Percentiles rank a stretch among this genome's conserved stretches.
These are phyloP conservation scores for Apus apus DNA, from an alignment of 2,113 vertebrate genomes.

Conservation along the genomic window DNA sequence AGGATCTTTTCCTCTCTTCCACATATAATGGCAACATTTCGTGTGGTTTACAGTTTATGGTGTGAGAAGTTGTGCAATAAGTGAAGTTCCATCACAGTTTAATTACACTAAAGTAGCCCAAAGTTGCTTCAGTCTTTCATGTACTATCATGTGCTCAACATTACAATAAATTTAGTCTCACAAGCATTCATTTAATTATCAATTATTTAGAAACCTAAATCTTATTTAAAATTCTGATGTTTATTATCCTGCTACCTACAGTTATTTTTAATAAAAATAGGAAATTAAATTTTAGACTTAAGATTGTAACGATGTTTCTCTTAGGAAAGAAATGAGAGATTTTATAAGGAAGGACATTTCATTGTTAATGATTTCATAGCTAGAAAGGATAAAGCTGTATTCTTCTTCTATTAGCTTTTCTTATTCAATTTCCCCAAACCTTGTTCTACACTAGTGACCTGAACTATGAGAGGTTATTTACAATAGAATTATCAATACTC, in stretches of 20 bases:
- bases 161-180: slow-evolving; percentile 11
- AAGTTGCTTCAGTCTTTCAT: not conserved
- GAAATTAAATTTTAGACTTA: slow-evolving; percentile 75
- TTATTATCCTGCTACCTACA: slow-evolving; percentile 38
- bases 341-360: slow-evolving; percentile 84
- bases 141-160: not conserved
- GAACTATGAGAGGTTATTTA: slow-evolving; percentile 87
- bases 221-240: slow-evolving; percentile 70
- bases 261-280: slow-evolving; percentile 79
- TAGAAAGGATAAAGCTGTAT: slow-evolving; percentile 78
- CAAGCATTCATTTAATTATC: slow-evolving; percentile 24
- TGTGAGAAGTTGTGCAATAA: not conserved
- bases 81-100: not conserved
- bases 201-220: slow-evolving; percentile 33
- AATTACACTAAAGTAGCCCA: not conserved
- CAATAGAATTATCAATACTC: slow-evolving; percentile 85
- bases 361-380: slow-evolving; percentile 86
- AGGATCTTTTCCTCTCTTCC: not conserved
- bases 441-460: slow-evolving; percentile 82
- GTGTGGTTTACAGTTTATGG: not conserved
- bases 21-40: not conserved
- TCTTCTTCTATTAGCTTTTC: slow-evolving; percentile 81
- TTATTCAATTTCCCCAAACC: slow-evolving; percentile 85
- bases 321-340: slow-evolving; percentile 79
- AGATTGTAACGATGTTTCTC: slow-evolving; percentile 79